Evolutionary conservation across 1,140 invertebrate genomes (phyloP).

Genomic region (Bombus impatiens): DNA sequence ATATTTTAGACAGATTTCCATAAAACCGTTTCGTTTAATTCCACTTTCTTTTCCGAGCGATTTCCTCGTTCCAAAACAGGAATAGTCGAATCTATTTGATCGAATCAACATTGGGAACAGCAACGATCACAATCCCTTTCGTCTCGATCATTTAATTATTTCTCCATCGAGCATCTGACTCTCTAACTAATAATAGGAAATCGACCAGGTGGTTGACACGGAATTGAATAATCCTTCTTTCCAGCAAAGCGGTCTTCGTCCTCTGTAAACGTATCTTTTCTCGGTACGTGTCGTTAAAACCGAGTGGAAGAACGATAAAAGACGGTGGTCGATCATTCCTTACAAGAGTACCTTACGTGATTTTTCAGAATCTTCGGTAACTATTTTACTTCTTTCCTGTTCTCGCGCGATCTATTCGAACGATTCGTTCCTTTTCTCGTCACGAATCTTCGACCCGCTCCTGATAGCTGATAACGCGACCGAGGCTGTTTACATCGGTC

Average conservation of each 20-base stretch:
- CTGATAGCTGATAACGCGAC: conserved; percentile 32
- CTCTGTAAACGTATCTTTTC: conserved; percentile 16
- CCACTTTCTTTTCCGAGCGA: background rate
- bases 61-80: background rate
- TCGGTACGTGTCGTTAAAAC: background rate
- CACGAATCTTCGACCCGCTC: background rate
- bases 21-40: background rate
- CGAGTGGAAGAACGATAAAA: background rate
- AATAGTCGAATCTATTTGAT: background rate
- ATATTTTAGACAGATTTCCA: background rate
- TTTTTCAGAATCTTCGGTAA: background rate
- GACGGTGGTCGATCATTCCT: background rate
- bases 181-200: background rate
- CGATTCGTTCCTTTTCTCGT: background rate
- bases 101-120: conserved; percentile 1
- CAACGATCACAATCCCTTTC: background rate
- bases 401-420: background rate
- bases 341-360: background rate
- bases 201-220: conserved; percentile 1
- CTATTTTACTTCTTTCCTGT: background rate
- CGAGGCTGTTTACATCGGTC: conserved; percentile 63
- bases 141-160: background rate
- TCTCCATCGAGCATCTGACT: background rate
- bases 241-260: conserved; percentile 10
- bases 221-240: conserved; percentile 16